Conservation (phyloP, 2,113 vertebrate genomes). For the Mystacornis crossleyi region DNA sequence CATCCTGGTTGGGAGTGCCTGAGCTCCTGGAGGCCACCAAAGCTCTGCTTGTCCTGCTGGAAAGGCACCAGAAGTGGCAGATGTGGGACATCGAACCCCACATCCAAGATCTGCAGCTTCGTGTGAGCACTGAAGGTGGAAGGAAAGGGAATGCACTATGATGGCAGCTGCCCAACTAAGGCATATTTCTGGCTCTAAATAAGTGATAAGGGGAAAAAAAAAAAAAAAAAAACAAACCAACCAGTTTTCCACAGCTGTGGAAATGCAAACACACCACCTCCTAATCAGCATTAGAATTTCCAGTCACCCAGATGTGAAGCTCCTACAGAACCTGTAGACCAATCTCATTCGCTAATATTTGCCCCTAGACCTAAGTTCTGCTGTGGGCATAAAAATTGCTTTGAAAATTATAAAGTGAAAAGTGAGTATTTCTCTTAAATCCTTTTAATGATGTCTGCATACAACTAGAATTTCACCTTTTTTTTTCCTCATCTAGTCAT, state of each 20-base stretch:
- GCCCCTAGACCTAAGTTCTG: neutral
- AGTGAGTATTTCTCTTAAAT: neutral
- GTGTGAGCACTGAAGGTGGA: neutral
- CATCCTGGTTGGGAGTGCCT: too few relatives aligned
- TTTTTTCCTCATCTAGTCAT: neutral
- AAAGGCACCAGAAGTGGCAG: neutral
- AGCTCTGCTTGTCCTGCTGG: neutral
- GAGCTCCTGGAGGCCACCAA: neutral
- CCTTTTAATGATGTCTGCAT: neutral
- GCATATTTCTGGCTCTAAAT: neutral
- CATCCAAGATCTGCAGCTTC: neutral
- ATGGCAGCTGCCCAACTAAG: neutral
- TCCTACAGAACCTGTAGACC: neutral
- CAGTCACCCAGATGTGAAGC: neutral
- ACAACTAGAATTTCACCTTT: neutral
- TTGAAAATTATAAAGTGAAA: neutral
- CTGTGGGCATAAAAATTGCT: neutral
- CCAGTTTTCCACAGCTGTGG: neutral
- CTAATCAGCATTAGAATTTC: neutral
- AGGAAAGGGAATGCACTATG: neutral
- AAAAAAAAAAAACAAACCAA: too few relatives aligned
- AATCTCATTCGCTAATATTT: neutral
- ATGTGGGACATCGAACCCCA: neutral
- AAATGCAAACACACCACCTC: neutral
- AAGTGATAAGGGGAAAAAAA: neutral